Evolutionary conservation across 2,888 invertebrate genomes (phyloP), one percentile per base, ranked within the genome.

Genomic region (Drosophila merina): DNA sequence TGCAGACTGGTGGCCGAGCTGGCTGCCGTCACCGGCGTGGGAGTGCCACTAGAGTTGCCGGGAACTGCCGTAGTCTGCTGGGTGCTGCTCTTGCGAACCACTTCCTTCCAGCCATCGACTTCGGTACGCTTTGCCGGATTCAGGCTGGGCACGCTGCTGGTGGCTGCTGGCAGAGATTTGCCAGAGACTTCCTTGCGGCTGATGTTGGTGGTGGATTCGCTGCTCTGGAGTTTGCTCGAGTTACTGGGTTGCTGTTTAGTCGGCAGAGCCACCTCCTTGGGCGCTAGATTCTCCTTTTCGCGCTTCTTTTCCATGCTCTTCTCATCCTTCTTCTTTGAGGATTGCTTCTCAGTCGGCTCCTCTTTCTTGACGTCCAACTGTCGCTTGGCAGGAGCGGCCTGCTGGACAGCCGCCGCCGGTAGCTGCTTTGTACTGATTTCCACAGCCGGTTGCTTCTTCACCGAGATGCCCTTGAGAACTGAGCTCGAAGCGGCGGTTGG

Each of bases 21-120:
- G 30, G 63, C 76, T 2, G 74, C 45, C 2, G 78, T 60, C 30
- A 69, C 64, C 2, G 60, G 50, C 12, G 26, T 10, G 0, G 71
- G 70, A 6, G 63, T 14, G 0, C 62, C 69, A 10, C 52, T 51
- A 26, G 45, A 31, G 20, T 20, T 42, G 20, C 14, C 12, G 5
- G 79, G 10, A 14, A 55, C 42, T 5, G 79, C n/a, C n/a, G 60
- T 76, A 4, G 66, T 79, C 72, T 91, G 91, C 92, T 92, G 75
- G 28, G 95, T 94, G 66, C 94, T 95, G 63, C 94, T 97, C 93
- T 96, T 97, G 90, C 97, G 94, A 7, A 97, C 96, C 48, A 98
- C 98, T 92, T 99, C 98, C 90, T 98, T 98, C 98, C 98, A 99
- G 9, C 98, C 98, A 89, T 98, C 98, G 3, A 84, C 77, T 87